A percentile compares a stretch with the other conserved stretches of the same genome.
Evolutionary conservation across 2,888 invertebrate genomes (phyloP).

Genomic region (Coelinius sp.): DNA sequence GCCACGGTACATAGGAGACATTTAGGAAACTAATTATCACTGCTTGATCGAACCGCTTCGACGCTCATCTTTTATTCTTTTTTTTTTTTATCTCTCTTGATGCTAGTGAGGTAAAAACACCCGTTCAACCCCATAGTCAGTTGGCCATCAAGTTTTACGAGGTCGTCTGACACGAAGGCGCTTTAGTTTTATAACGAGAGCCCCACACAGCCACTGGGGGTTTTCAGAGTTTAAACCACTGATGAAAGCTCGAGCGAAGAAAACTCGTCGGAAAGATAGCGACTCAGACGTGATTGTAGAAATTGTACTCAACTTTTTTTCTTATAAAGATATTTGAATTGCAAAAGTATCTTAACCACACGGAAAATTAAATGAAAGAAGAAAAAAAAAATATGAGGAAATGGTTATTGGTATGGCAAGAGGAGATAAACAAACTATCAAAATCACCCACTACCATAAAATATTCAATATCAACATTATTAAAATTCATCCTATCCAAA

Average conservation of each 20-base stretch:
- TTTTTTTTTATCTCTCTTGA: neutral
- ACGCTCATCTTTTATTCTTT: slow-evolving; percentile 46
- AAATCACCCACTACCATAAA: neutral
- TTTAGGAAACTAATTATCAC: slow-evolving; percentile 18
- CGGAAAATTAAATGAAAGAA: neutral
- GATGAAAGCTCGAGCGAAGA: neutral
- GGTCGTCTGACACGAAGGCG: slow-evolving; percentile 25
- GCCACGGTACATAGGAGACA: neutral
- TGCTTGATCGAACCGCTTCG: slow-evolving; percentile 44
- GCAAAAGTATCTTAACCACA: neutral
- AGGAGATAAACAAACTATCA: neutral
- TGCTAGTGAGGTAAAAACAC: slow-evolving; percentile 6
- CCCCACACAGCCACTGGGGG: neutral
- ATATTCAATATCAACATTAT: neutral
- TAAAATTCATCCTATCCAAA: no score
- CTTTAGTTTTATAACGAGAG: slow-evolving; percentile 25
- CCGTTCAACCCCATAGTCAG: slow-evolving; percentile 14
- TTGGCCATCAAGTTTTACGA: slow-evolving; percentile 34
- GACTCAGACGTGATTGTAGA: neutral
- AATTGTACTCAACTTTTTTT: neutral
- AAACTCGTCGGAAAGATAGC: neutral
- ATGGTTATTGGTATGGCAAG: no score
- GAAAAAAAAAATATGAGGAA: no score
- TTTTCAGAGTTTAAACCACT: slow-evolving; percentile 11
- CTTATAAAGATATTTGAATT: neutral